phyloP scores from a whole-genome alignment of 1,140 invertebrate genomes.

The Drosophila novamexicana region DNA sequence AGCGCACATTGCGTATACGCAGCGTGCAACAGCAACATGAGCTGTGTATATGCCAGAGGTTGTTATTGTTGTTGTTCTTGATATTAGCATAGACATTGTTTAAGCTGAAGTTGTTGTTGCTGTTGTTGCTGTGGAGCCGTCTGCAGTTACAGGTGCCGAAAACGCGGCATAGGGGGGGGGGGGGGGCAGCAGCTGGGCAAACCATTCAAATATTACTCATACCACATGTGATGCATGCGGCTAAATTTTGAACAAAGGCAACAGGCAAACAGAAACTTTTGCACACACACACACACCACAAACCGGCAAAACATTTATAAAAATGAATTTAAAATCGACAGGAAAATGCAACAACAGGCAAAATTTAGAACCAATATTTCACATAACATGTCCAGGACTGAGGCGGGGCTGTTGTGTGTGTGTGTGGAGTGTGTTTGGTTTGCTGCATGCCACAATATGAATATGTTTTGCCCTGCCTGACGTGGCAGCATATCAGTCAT shows the following conservation, averaged over 20 bases:
- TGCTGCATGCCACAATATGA: conserved; percentile 18
- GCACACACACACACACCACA: conserved; percentile 41
- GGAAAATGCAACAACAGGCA: conserved; percentile 62
- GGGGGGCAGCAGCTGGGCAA: conserved; percentile 6
- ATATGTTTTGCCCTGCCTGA: conserved; percentile 45
- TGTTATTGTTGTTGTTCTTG: not conserved
- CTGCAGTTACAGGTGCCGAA: conserved; percentile 63
- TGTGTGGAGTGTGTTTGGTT: not conserved
- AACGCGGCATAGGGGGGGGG: conserved; percentile 19
- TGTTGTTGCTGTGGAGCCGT: conserved; percentile 11
- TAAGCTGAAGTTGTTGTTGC: conserved; percentile 3
- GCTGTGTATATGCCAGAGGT: not conserved
- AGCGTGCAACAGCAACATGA: conserved; percentile 35
- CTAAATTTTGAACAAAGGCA: conserved; percentile 9
- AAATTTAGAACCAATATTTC: conserved; percentile 69
- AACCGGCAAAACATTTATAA: conserved; percentile 78
- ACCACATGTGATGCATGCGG: conserved; percentile 51
- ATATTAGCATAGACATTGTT: conserved; percentile 4
- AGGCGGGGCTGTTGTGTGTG: not conserved
- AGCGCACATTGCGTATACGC: conserved; percentile 66
- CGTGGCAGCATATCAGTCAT: not conserved
- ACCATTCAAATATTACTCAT: conserved; percentile 65
- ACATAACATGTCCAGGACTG: conserved; percentile 5
- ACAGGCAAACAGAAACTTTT: conserved; percentile 22
- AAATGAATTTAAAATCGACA: conserved; percentile 76